phyloP scores from a whole-genome alignment of 1,140 invertebrate genomes.

The Homarus americanus region DNA sequence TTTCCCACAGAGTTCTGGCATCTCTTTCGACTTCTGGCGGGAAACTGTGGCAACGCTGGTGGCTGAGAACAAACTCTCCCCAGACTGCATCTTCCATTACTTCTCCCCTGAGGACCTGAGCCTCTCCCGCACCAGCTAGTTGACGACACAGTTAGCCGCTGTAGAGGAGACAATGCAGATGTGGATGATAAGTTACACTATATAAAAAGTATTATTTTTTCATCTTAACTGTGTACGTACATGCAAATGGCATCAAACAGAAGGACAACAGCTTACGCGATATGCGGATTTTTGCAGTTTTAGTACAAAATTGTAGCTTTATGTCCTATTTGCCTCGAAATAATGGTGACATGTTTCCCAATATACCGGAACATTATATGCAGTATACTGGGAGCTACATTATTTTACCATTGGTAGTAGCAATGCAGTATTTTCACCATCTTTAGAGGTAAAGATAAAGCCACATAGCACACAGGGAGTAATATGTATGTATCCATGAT shows the following conservation, averaged over 20 bases:
- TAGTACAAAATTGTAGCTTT: slow-evolving; percentile 22
- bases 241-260: not conserved
- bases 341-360: not conserved
- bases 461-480: not conserved
- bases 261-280: not conserved
- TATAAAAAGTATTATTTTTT: slow-evolving; percentile 6
- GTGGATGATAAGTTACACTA: slow-evolving; percentile 13
- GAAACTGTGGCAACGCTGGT: slow-evolving; percentile 64
- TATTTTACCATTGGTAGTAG: not conserved
- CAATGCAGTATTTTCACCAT: not conserved
- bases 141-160: not conserved
- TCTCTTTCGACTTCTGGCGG: slow-evolving; percentile 66
- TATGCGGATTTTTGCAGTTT: not conserved
- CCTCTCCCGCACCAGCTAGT: slow-evolving; percentile 58
- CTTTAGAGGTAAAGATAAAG: not conserved
- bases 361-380: not conserved
- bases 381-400: not conserved
- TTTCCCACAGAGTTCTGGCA: slow-evolving; percentile 60
- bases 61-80: slow-evolving; percentile 60
- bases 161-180: slow-evolving; percentile 6
- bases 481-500: slow-evolving; percentile 5
- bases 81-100: slow-evolving; percentile 68
- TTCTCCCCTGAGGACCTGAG: slow-evolving; percentile 55
- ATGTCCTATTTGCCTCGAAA: slow-evolving; percentile 5
- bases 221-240: not conserved